Percentiles rank a stretch among this genome's conserved stretches.
Conservation (phyloP, 1,140 invertebrate species). For the Diorhabda carinulata region DNA sequence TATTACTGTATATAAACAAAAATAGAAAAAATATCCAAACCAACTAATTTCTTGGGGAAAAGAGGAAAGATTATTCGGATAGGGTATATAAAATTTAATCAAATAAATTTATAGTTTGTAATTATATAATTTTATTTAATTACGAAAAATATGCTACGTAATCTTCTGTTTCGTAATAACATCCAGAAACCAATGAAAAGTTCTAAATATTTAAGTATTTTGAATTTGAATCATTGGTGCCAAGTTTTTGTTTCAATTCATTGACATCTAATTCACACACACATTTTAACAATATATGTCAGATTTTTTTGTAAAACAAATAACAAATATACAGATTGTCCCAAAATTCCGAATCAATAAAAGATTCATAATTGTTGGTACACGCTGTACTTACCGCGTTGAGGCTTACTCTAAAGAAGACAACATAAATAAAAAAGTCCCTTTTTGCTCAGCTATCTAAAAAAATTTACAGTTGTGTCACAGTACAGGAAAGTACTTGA, state of each 20-base stretch:
- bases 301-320: conserved; percentile 31
- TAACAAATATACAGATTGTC: conserved; percentile 25
- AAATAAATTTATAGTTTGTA: background rate
- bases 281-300: conserved; percentile 29
- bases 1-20: no score
- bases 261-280: conserved; percentile 35
- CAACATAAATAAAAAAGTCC: background rate
- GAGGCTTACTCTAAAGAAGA: background rate
- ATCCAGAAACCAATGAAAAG: conserved; percentile 33
- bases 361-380: background rate
- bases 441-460: conserved; percentile 9
- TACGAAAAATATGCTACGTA: conserved; percentile 45
- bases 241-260: conserved; percentile 13
- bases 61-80: no score
- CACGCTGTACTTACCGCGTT: background rate
- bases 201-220: conserved; percentile 15
- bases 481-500: conserved; percentile 9
- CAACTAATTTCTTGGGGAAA: no score
- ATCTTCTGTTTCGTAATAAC: conserved; percentile 36
- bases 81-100: no score
- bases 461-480: conserved; percentile 15
- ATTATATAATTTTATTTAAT: conserved; percentile 37
- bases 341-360: background rate
- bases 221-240: conserved; percentile 31
- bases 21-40: no score